Evolutionary conservation across 2,797 vertebrate genomes (phyloP).

Genomic region (Phrynocephalus guinanensis): DNA sequence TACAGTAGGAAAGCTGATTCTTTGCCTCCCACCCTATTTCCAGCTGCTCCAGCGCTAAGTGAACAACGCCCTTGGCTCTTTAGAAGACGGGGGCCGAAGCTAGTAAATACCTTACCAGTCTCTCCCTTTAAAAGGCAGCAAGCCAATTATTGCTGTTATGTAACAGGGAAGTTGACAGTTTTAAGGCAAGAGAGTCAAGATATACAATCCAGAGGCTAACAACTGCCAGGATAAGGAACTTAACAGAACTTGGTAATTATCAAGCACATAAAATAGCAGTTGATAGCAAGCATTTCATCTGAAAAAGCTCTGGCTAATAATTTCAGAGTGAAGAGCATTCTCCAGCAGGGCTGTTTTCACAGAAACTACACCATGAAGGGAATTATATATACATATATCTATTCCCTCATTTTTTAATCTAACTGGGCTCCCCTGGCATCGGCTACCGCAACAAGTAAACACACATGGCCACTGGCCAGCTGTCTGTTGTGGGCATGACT

Average conservation of each 20-base stretch:
- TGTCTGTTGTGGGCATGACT: neutral
- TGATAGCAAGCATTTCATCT: neutral
- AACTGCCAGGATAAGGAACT: slow-evolving; percentile 28
- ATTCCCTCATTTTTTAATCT: neutral
- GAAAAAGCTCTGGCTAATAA: neutral
- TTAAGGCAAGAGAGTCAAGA: slow-evolving; percentile 14
- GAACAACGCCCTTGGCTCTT: slow-evolving; percentile 42
- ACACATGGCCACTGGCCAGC: too few species aligned
- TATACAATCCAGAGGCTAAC: slow-evolving; percentile 33
- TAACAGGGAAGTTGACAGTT: slow-evolving; percentile 44
- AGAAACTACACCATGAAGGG: neutral
- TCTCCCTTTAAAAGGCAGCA: slow-evolving; percentile 51
- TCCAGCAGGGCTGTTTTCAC: neutral
- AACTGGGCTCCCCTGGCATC: neutral
- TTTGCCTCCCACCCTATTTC: neutral
- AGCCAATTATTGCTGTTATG: slow-evolving; percentile 46
- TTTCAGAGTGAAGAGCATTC: neutral
- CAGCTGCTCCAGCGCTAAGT: slow-evolving; percentile 30
- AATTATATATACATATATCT: too few species aligned
- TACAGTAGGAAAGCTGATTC: neutral
- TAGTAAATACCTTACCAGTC: slow-evolving; percentile 55
- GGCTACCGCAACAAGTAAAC: neutral
- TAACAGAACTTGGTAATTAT: neutral
- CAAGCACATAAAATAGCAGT: neutral
- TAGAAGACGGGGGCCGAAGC: slow-evolving; percentile 26